Evolutionary conservation across 2,797 vertebrate genomes (phyloP), one percentile per base, ranked within the genome.

Genomic region (Acipenser ruthenus): DNA sequence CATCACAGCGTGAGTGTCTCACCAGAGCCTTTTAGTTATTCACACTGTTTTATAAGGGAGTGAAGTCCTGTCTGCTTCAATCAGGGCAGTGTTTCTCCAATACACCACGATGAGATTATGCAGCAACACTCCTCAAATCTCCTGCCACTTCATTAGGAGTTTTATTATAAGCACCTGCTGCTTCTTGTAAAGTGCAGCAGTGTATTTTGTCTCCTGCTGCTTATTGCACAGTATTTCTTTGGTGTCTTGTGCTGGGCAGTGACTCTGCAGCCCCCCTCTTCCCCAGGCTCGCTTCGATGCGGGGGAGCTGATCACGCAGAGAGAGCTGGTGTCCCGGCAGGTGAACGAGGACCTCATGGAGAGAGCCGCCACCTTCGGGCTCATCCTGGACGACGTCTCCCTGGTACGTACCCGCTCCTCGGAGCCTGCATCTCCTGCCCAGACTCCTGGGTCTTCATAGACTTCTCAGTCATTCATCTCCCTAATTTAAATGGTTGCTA

Each of bases 381-480:
- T 99, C 71, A 98, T 99, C 79, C 83, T 99, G 73, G 96, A 99
- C 50, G 97, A 99, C 0, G 96, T 99, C 67, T 99, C 97, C 23
- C 78, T 99, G 95, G 97, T 99, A 89, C 81, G 87, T 37, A 37
- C 2, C 23, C 23, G 2, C 23, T 3, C 2, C 2, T 23, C 23
- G 2, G 23, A 37, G 23, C 23, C 23, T 37, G 23, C 23, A 37
- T 37, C 23, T 37, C 2, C 23, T 37, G 23, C 4, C 23, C 23
- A 37, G 4, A 4, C 23, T 37, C 23, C 4, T 37, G 23, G 23
- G 23, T 37, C 23, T 37, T 37, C 4, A 3, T 37, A 37, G 23
- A 37, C 23, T 37, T 37, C 23, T 37, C 2, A 23, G 0, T 37
- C 23, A 4, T 37, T 3, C 23, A 37, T 37, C 23, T 37, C 4